Evolutionary conservation across 2,113 vertebrate genomes (phyloP).

Genomic region (Microtus montanus): DNA sequence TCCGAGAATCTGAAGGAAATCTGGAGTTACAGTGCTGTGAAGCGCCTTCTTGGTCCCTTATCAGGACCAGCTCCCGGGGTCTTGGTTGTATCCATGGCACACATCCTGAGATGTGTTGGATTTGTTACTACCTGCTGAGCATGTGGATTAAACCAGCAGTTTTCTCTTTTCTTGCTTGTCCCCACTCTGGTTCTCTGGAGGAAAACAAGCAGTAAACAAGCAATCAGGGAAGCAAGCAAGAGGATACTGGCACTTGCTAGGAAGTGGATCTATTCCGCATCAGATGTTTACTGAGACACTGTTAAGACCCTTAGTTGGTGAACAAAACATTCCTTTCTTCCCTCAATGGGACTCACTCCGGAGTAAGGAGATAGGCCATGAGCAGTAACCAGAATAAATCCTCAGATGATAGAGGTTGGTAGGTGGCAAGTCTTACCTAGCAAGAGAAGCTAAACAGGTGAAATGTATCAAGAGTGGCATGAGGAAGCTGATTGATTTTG

Average conservation of each 20-base stretch:
- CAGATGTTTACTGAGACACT: background rate
- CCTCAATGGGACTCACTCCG: background rate
- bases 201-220: background rate
- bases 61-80: background rate
- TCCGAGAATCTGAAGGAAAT: constrained; percentile 41
- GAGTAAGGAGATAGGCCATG: background rate
- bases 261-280: constrained; percentile 6
- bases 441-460: background rate
- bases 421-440: background rate
- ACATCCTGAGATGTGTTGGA: background rate
- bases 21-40: constrained; percentile 1
- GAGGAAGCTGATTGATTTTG: background rate
- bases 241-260: background rate
- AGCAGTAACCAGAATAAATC: background rate
- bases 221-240: background rate
- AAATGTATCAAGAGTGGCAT: background rate
- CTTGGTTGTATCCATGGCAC: constrained; percentile 29
- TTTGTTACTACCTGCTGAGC: background rate
- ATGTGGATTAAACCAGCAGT: background rate
- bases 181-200: background rate
- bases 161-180: background rate
- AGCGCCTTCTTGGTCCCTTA: background rate
- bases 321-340: background rate
- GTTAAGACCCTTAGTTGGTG: background rate
- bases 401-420: background rate